These are phyloP conservation scores for Noctilio leporinus DNA, from an alignment of 2,113 vertebrate species.

Conservation along the genomic window DNA sequence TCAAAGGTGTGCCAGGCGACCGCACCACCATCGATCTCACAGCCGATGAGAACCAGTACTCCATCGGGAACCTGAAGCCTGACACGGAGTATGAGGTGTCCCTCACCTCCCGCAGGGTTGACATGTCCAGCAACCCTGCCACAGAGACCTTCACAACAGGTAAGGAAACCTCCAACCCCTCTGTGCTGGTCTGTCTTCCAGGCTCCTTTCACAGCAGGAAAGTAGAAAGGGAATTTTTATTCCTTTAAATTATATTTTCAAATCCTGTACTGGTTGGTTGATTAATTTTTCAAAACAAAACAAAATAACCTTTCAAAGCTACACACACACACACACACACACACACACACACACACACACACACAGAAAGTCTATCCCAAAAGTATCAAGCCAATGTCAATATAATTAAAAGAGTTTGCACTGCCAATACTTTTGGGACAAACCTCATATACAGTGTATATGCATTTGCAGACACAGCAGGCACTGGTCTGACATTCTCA, in stretches of 20 bases:
- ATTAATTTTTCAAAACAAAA: neutral
- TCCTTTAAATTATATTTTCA: neutral
- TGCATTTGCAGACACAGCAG: neutral
- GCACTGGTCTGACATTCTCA: neutral
- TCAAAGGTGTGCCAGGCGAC: conserved; percentile 81
- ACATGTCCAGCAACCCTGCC: conserved; percentile 85
- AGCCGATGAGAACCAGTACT: conserved; percentile 89
- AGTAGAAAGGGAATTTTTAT: neutral
- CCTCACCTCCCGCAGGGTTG: conserved; percentile 83
- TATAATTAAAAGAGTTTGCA: no score
- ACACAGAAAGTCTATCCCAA: no score
- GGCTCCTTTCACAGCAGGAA: neutral
- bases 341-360: neutral
- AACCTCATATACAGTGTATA: neutral
- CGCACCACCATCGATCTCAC: conserved; percentile 86
- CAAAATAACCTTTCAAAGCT: neutral
- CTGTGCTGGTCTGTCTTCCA: fast-evolving
- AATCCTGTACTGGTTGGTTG: neutral
- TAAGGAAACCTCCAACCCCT: conserved; percentile 39
- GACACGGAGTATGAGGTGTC: conserved; percentile 92
- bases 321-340: no score
- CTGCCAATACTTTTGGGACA: no score
- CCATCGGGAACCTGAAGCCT: conserved; percentile 86
- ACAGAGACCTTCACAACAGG: conserved; percentile 91
- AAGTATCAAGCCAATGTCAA: no score